These are phyloP conservation scores for Dendrophyllia cribrosa DNA, from an alignment of 64 coral and sea anemone species.

Conservation along the genomic window DNA sequence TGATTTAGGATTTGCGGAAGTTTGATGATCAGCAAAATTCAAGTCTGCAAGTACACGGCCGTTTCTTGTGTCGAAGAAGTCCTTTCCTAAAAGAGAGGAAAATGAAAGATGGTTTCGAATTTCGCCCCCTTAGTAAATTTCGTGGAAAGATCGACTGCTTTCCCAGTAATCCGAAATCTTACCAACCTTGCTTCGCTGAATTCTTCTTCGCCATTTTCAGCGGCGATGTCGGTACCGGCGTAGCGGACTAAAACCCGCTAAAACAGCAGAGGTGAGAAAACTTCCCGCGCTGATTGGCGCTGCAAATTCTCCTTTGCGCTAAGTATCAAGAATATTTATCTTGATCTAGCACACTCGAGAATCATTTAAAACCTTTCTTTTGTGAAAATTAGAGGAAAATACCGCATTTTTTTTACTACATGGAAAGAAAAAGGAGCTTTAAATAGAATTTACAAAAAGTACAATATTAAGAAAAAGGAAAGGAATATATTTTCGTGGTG, in stretches of 20 bases:
- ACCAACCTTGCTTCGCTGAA: slow-evolving; percentile 26
- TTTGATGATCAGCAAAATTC: slow-evolving; percentile 52
- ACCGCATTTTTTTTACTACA: background rate
- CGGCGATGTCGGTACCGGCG: slow-evolving; percentile 27
- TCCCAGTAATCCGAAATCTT: background rate
- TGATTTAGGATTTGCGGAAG: slow-evolving; percentile 66
- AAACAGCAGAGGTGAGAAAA: background rate
- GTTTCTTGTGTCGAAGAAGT: slow-evolving; percentile 57
- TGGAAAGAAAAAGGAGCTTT: background rate
- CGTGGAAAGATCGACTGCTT: background rate
- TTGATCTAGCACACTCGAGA: background rate
- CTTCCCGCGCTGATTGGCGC: slow-evolving; percentile 21
- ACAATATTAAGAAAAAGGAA: background rate
- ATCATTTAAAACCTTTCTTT: background rate
- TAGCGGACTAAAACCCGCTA: slow-evolving; percentile 1
- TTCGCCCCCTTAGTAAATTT: background rate
- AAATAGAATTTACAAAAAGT: background rate
- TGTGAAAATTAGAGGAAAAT: background rate
- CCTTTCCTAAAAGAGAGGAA: slow-evolving; percentile 59
- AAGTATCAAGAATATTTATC: background rate
- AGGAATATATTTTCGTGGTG: too few relatives aligned
- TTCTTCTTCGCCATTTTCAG: slow-evolving; percentile 32
- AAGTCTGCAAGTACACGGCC: slow-evolving; percentile 75
- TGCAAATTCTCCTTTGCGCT: slow-evolving; percentile 8
- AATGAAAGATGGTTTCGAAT: background rate